These are phyloP conservation scores for Ciona savignyi DNA, from an alignment of 23 tunicate genomes.

Conservation along the genomic window DNA sequence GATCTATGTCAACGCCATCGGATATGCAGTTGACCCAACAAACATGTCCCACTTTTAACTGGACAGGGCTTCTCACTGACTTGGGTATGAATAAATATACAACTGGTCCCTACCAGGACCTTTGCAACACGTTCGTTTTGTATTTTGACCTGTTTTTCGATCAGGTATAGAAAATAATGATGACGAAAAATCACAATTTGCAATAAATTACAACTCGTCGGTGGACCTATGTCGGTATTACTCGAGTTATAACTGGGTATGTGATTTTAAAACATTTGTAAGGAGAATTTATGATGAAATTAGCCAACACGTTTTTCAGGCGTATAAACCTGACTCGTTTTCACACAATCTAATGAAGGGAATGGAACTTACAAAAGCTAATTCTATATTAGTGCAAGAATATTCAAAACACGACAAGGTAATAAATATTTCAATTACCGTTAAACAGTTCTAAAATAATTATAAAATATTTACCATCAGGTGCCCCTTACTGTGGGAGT, in stretches of 20 bases:
- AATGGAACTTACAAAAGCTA: not conserved
- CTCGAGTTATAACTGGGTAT: not conserved
- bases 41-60: too few species aligned
- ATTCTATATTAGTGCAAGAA: not conserved
- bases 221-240: not conserved
- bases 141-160: too few species aligned
- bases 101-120: not conserved
- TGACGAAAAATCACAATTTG: not conserved
- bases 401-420: not conserved
- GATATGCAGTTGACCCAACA: too few species aligned
- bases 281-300: not conserved
- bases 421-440: not conserved
- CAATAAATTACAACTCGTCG: not conserved
- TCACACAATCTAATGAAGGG: not conserved
- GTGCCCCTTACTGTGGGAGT: constrained; percentile 25
- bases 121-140: too few species aligned
- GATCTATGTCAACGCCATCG: too few species aligned
- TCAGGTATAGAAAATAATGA: not conserved
- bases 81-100: too few species aligned
- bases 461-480: constrained; percentile 3
- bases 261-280: not conserved
- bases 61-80: too few species aligned
- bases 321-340: not conserved
- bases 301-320: not conserved
- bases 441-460: too few species aligned